Evolutionary conservation across 2,113 vertebrate genomes (phyloP), one percentile per base, ranked within the genome.

Genomic region (Aptenodytes forsteri): DNA sequence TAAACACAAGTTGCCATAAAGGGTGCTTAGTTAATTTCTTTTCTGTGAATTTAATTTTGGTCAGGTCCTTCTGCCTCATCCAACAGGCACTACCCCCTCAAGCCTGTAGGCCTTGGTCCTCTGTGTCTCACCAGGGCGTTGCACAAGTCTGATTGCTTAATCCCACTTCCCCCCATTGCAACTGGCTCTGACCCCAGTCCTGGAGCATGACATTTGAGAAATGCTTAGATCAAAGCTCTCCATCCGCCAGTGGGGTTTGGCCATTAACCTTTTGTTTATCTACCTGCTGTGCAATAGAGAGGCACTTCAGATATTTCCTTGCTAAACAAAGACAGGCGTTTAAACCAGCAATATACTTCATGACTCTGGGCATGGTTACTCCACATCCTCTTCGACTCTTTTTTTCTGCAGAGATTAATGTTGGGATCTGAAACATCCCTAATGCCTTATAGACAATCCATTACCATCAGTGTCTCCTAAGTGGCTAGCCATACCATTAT

Each of bases 401-500:
- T 71, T 77, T 65, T 65, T 86, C 75, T 84, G 83, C 64, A 58
- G 76, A 89, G 46, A 90, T 95, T 86, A 80, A 86, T 77, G 73
- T 10, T 83, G 70, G 46, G 46, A 72, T 78, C 73, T 95, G 66
- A 77, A 83, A 46, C 29, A 66, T 73, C 27, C 3, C 46, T 89
- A 87, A 91, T 83, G 84, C 89, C 22, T 95, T 73, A 49, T 13
- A 94, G 93, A 77, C 66, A 91, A 87, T 66, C 89, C 71, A 83
- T 94, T 96, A 94, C 38, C 71, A 62, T 85, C 84, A 52, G 62
- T 87, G 58, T 83, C 82, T 87, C 78, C 87, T 83, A 83, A 93
- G 83, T 89, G 84, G 62, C 84, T 47, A 95, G 90, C 94, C 87
- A 70, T 96, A 96, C 93, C 89, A 96, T 93, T 95, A 47, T 93